A percentile compares a stretch with the other conserved stretches of the same genome.
Conservation (phyloP, 2,113 vertebrate species). For the Serilophus lunatus region DNA sequence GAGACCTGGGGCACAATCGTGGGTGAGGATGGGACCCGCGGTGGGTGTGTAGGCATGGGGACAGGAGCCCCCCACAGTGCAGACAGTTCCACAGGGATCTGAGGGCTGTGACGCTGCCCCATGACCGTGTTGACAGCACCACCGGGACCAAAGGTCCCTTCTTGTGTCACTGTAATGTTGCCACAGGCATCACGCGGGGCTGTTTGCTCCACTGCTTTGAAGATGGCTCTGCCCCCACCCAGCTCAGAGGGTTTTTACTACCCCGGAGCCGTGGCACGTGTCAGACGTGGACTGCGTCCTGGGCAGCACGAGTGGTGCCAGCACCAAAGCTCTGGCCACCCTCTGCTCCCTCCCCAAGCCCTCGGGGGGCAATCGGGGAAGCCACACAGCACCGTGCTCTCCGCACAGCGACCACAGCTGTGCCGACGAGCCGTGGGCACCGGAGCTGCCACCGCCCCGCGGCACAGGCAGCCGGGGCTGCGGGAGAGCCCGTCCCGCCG, state of each 20-base stretch:
- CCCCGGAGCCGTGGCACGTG: fast-evolving
- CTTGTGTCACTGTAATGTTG: neutral
- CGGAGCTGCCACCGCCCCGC: fast-evolving
- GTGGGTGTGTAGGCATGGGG: neutral
- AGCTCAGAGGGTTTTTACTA: neutral
- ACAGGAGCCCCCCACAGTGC: neutral
- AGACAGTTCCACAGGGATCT: neutral
- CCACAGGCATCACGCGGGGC: neutral
- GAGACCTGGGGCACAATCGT: neutral
- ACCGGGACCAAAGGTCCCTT: conserved; percentile 10
- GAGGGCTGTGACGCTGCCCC: neutral
- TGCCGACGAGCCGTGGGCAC: fast-evolving
- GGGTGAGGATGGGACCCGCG: neutral
- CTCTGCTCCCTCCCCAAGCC: neutral
- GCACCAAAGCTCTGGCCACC: fast-evolving
- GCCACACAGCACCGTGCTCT: fast-evolving
- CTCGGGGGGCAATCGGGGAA: fast-evolving
- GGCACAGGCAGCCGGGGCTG: neutral
- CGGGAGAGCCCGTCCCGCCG: fast-evolving
- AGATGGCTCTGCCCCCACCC: neutral
- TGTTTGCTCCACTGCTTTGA: conserved; percentile 10
- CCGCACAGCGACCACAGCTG: fast-evolving
- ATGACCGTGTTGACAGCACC: neutral
- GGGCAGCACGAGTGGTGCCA: fast-evolving
- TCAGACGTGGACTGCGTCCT: fast-evolving